Conservation (phyloP, 2,113 vertebrate genomes). For the Podarcis cretensis region DNA sequence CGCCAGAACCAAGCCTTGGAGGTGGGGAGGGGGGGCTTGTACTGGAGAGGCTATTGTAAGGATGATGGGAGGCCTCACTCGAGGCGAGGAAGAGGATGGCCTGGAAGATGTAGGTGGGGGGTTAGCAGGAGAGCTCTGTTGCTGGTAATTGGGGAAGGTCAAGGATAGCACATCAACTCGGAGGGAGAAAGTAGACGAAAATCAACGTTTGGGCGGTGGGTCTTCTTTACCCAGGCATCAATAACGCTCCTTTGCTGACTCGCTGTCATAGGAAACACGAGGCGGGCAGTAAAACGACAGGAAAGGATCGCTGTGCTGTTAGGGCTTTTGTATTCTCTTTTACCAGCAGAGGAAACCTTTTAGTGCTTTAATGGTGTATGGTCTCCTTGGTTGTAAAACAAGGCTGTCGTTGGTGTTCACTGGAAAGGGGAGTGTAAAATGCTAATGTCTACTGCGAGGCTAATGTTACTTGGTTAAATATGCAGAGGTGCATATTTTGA, state of each 20-base stretch:
- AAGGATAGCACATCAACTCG: not conserved
- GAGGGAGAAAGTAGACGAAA: too few relatives aligned
- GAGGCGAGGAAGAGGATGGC: accelerated
- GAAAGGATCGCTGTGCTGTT: not conserved
- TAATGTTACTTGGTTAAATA: not conserved
- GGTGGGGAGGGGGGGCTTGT: not conserved
- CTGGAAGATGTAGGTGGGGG: not conserved
- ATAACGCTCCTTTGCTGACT: too few relatives aligned
- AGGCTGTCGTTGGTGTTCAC: not conserved
- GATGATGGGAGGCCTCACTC: not conserved
- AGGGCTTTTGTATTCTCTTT: not conserved
- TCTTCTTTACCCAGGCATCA: not conserved
- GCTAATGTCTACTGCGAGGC: not conserved
- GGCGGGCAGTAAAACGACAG: not conserved
- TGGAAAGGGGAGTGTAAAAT: not conserved
- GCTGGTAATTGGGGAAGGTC: not conserved
- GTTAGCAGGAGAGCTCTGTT: not conserved
- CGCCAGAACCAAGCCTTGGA: not conserved
- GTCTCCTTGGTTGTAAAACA: not conserved
- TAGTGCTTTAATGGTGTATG: not conserved
- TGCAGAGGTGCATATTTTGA: not conserved
- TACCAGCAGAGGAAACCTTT: not conserved
- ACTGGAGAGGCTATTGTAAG: not conserved
- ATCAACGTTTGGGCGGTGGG: not conserved
- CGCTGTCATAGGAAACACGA: not conserved